Evolutionary conservation across 2,888 invertebrate genomes (phyloP).

Genomic region (Melinaea marsaeus): DNA sequence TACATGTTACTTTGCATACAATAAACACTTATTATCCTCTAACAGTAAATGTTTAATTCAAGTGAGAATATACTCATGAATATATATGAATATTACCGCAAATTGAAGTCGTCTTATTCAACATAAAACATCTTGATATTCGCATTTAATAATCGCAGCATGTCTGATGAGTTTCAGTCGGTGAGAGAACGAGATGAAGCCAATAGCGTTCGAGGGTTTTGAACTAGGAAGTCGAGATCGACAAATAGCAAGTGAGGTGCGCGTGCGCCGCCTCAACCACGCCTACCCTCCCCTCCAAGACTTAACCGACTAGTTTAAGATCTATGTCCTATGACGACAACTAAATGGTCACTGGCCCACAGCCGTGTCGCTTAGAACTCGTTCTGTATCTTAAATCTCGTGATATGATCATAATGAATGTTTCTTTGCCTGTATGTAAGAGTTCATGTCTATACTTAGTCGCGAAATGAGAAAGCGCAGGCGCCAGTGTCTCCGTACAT

Average conservation of each 20-base stretch:
- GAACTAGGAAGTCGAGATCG: conserved; percentile 20
- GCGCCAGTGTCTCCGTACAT: conserved; percentile 21
- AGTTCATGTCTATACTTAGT: conserved; percentile 2
- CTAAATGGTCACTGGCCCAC: conserved; percentile 13
- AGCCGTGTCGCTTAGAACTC: conserved; percentile 2
- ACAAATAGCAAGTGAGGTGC: conserved; percentile 32
- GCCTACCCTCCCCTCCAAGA: conserved; percentile 24
- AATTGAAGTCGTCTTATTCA: conserved; percentile 15
- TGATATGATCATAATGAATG: conserved; percentile 17
- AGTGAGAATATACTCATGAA: conserved; percentile 22
- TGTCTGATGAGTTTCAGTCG: conserved; percentile 25
- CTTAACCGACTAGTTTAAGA: conserved; percentile 18
- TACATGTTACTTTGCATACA: neutral
- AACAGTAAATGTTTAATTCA: conserved; percentile 13
- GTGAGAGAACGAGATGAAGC: conserved; percentile 21
- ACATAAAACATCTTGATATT: conserved; percentile 12
- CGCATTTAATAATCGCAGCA: conserved; percentile 26
- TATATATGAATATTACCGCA: conserved; percentile 20
- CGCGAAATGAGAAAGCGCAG: conserved; percentile 14
- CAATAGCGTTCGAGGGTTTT: conserved; percentile 15
- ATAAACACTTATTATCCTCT: conserved; percentile 4
- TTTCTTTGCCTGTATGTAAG: conserved; percentile 14
- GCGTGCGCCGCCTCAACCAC: conserved; percentile 48
- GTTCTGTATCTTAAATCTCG: conserved; percentile 22
- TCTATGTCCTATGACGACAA: conserved; percentile 22